phyloP scores from a whole-genome alignment of 2,888 invertebrate genomes.

The Euclidia mi region DNA sequence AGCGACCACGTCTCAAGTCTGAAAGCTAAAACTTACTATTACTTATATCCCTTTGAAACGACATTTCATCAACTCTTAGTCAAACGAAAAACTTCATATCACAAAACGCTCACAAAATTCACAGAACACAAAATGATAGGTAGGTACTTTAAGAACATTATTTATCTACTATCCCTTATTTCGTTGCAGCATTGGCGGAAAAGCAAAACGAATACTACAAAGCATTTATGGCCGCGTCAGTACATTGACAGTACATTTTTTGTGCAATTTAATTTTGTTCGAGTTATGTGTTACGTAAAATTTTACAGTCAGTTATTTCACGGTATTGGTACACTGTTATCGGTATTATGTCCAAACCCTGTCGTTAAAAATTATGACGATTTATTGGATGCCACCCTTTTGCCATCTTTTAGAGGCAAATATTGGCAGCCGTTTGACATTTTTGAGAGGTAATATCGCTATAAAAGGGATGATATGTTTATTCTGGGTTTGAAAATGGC shows the following conservation, averaged over 20 bases:
- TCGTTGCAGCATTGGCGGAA: no score
- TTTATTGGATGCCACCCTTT: constrained; percentile 47
- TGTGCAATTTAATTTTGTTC: constrained; percentile 45
- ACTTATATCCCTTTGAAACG: no score
- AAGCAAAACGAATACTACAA: neutral
- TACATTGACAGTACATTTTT: constrained; percentile 19
- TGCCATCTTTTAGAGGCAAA: constrained; percentile 20
- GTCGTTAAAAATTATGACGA: constrained; percentile 58
- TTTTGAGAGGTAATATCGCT: constrained; percentile 16
- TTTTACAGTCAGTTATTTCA: constrained; percentile 56
- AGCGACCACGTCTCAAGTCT: no score
- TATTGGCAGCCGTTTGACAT: constrained; percentile 23
- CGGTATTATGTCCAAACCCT: constrained; percentile 39
- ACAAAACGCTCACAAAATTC: no score
- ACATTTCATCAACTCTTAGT: no score
- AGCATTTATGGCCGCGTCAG: constrained; percentile 7
- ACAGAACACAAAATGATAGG: no score
- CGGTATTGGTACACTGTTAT: constrained; percentile 53
- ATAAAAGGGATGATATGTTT: constrained; percentile 21
- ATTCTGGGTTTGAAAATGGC: constrained; percentile 2
- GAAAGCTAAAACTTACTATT: no score
- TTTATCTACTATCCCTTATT: no score
- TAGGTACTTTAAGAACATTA: no score
- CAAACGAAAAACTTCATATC: no score
- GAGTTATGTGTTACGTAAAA: constrained; percentile 48